Evolutionary conservation across 1,140 invertebrate genomes (phyloP).

Genomic region (Pseudomyrmex concolor): DNA sequence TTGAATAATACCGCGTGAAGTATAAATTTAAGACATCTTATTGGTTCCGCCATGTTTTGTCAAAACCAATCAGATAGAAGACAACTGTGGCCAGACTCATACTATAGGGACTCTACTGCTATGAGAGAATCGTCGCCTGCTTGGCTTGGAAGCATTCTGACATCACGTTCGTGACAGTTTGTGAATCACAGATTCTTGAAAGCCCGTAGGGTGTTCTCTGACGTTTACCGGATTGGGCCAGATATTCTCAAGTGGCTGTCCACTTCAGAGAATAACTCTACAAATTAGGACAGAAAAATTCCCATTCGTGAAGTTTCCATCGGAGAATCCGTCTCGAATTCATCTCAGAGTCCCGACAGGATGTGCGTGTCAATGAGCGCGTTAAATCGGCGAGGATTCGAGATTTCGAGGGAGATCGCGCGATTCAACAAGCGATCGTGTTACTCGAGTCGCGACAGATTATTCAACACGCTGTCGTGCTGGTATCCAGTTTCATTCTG

Average conservation of each 20-base stretch:
- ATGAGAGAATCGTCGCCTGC: too few species aligned
- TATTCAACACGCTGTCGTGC: conserved; percentile 14
- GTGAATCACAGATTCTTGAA: too few species aligned
- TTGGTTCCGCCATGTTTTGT: too few species aligned
- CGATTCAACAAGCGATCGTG: conserved; percentile 26
- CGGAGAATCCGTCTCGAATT: too few species aligned
- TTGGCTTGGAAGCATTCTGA: background rate
- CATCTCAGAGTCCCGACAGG: background rate
- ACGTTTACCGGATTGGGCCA: background rate
- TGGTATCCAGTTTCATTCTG: conserved; percentile 2
- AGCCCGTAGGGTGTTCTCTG: background rate
- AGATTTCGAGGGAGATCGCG: conserved; percentile 27
- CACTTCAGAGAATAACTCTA: conserved; percentile 1
- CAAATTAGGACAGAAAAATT: background rate
- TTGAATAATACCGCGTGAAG: too few species aligned
- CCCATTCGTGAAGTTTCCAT: background rate
- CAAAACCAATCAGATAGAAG: too few species aligned
- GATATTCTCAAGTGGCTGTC: conserved; percentile 1
- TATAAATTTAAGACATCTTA: too few species aligned
- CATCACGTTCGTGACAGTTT: background rate
- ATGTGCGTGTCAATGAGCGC: conserved; percentile 47
- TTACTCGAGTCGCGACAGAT: conserved; percentile 19
- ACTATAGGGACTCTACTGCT: too few species aligned
- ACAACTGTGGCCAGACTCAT: too few species aligned
- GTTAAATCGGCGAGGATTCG: conserved; percentile 36